Evolutionary conservation across 2,797 vertebrate species (phyloP).

Genomic region (Sardinella longiceps): DNA sequence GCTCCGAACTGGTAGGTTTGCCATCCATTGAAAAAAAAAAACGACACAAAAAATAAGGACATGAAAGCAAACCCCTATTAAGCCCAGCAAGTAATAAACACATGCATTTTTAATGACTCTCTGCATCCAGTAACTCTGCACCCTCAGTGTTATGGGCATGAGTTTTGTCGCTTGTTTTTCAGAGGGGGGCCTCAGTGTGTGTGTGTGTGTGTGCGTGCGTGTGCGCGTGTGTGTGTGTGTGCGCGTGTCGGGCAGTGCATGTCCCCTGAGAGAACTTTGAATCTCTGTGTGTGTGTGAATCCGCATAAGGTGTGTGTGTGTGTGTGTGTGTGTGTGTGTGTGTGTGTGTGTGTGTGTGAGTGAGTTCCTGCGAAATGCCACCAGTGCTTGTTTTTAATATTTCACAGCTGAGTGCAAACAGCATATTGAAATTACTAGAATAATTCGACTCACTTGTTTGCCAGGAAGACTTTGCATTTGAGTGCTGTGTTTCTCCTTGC

Average conservation of each 20-base stretch:
- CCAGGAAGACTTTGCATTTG: not conserved
- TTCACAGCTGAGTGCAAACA: not conserved
- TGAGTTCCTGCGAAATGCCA: not conserved
- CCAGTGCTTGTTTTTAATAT: slow-evolving; percentile 4
- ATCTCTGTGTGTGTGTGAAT: not conserved
- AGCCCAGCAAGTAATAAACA: not conserved
- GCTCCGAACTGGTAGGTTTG: not conserved
- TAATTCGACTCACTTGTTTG: not conserved
- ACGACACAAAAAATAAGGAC: not conserved
- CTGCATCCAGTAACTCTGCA: slow-evolving; percentile 29
- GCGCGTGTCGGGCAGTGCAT: not conserved
- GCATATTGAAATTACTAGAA: not conserved
- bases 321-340: not conserved
- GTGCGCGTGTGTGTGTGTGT: not conserved
- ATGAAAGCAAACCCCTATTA: not conserved
- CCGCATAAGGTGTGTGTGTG: not conserved
- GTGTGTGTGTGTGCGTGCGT: not conserved
- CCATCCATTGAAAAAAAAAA: not conserved
- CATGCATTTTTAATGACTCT: not conserved
- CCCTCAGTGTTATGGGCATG: not conserved
- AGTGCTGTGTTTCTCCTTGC: not conserved
- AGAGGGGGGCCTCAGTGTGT: not conserved
- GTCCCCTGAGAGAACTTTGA: not conserved
- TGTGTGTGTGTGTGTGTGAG: not conserved
- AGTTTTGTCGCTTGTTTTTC: not conserved